Percentiles rank a stretch among this genome's conserved stretches.
Conservation (phyloP, 2,797 vertebrate genomes). For the Oreortyx pictus region DNA sequence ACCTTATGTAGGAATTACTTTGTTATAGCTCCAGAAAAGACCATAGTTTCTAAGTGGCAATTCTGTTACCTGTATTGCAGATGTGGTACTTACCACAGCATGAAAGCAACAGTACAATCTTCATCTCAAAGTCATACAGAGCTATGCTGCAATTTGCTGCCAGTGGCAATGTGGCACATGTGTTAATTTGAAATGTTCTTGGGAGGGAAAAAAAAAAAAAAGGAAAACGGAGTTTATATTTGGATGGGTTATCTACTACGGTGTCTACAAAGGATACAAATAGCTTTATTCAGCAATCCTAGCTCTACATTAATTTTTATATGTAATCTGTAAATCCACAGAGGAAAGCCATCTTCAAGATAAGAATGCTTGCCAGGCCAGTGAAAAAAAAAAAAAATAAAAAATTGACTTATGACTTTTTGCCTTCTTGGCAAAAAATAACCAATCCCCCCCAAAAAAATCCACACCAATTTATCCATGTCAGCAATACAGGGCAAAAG, state of each 20-base stretch:
- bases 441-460: conserved; percentile 39
- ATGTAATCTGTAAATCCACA: conserved; percentile 73
- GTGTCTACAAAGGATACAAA: conserved; percentile 66
- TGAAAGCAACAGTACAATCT: conserved; percentile 70
- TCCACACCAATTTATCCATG: conserved; percentile 72
- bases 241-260: conserved; percentile 72
- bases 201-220: conserved; percentile 28
- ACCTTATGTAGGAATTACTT: conserved; percentile 60
- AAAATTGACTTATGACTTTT: conserved; percentile 48
- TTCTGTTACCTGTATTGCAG: conserved; percentile 72
- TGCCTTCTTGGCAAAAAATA: conserved; percentile 61
- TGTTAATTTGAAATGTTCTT: conserved; percentile 71
- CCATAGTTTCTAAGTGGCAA: conserved; percentile 73
- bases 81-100: conserved; percentile 81
- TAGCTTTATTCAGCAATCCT: conserved; percentile 64
- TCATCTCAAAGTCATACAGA: conserved; percentile 76
- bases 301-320: conserved; percentile 71
- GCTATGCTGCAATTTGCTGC: conserved; percentile 79
- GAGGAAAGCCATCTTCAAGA: conserved; percentile 77
- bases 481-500: conserved; percentile 78
- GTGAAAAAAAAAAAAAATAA: conserved; percentile 57
- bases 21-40: conserved; percentile 55
- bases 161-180: conserved; percentile 56
- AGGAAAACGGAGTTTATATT: conserved; percentile 59
- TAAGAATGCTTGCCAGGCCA: conserved; percentile 76